These are phyloP conservation scores for Gryllus bimaculatus DNA, from an alignment of 1,140 invertebrate genomes.

Conservation along the genomic window DNA sequence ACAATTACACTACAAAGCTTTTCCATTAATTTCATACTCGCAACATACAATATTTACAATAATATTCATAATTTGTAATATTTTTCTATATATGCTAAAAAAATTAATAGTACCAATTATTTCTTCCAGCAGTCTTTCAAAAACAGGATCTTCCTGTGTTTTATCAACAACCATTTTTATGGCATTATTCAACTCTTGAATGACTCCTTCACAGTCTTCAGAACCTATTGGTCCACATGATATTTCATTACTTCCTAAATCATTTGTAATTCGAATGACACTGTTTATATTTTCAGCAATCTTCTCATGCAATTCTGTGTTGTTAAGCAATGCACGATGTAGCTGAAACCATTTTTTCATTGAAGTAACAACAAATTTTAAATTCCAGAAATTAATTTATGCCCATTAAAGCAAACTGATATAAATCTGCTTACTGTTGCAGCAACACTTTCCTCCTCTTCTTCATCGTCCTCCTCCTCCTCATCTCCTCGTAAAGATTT, in stretches of 20 bases:
- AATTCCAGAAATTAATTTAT: background rate
- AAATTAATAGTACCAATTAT: slow-evolving; percentile 31
- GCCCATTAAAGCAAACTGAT: background rate
- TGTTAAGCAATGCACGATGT: slow-evolving; percentile 34
- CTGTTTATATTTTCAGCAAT: slow-evolving; percentile 42
- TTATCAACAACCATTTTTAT: slow-evolving; percentile 36
- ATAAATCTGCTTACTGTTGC: background rate
- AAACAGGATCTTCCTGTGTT: slow-evolving; percentile 39
- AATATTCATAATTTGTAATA: background rate
- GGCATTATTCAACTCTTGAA: slow-evolving; percentile 25
- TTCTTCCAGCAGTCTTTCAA: slow-evolving; percentile 37
- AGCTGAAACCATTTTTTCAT: background rate
- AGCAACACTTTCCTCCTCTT: background rate
- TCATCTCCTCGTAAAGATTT: background rate
- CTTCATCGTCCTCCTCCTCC: background rate
- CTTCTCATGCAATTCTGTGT: slow-evolving; percentile 38
- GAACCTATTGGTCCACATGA: background rate
- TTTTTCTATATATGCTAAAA: background rate
- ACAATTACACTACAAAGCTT: background rate
- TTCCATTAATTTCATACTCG: background rate
- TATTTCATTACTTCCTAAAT: background rate
- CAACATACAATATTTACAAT: background rate
- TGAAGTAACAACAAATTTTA: background rate
- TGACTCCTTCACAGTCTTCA: slow-evolving; percentile 11
- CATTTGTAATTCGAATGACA: slow-evolving; percentile 30